Evolutionary conservation across 2,113 vertebrate species (phyloP), one percentile per base, ranked within the genome.

Genomic region (Phalacrocorax pelagicus): DNA sequence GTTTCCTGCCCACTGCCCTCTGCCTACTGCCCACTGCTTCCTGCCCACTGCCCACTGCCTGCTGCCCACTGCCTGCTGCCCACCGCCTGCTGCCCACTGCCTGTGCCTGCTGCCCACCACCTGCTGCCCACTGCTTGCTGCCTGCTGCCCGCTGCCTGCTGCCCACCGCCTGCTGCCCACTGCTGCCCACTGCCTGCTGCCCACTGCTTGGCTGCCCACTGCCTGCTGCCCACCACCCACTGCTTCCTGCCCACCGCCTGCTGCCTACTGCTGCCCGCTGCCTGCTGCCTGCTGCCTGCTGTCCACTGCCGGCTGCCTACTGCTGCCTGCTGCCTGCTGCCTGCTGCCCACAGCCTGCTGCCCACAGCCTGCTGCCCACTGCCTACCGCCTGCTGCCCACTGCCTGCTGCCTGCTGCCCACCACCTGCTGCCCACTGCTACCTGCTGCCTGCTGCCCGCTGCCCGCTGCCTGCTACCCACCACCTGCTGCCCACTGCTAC

Each of bases 371-470:
- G 2, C 49, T 55, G 15, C 36, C 82, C 3, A 1, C 49, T 55
- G 15, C 36, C 82, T 2, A 1, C 5, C 63, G 7, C 49, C 27
- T 5, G 21, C 15, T 71, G 22, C 42, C 42, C 6, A 9, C 42
- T 6, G 11, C 42, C 42, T 1, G 1, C 58, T 27, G 55, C 66
- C 46, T 2, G 0, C 4, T 51, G 8, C 24, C 44, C 6, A 7
- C 18, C 18, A 13, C 22, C 4, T 1, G n/a, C 11, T 44, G 44
- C 44, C 44, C 14, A 15, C 44, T 18, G 5, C n/a, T n/a, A n/a
- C n/a, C n/a, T n/a, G n/a, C n/a, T n/a, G 16, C 38, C 83, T 22
- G 0, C 2, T 44, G 5, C 26, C 15, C 15, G 9, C 22, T 46
- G 5, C 66, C 23, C 5, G 15, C 36, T 61, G 21, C 59, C 30